Conservation (phyloP, 2,888 invertebrate genomes). For the Polydrusus tereticollis region DNA sequence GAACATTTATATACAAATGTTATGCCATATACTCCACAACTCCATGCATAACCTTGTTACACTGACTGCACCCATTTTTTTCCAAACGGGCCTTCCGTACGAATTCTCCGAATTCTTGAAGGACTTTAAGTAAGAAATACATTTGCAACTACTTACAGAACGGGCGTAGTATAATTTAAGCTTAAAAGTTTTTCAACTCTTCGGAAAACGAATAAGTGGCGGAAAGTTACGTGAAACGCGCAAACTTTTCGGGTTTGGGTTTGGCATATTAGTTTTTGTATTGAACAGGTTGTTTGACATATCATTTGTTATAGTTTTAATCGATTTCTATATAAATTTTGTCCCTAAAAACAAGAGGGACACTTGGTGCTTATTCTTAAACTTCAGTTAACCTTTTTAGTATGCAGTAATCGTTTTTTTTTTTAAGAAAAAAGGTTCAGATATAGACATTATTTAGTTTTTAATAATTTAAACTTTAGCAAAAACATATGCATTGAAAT, state of each 20-base stretch:
- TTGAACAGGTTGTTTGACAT: not conserved
- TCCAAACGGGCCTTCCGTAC: slow-evolving; percentile 14
- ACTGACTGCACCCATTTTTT: slow-evolving; percentile 7
- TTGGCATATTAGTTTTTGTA: not conserved
- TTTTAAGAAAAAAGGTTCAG: no score
- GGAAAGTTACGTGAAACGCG: not conserved
- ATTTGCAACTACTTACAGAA: slow-evolving; percentile 31
- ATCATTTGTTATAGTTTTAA: not conserved
- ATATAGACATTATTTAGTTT: no score
- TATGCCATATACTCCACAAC: no score
- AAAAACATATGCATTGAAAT: no score
- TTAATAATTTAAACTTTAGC: no score
- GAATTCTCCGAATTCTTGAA: slow-evolving; percentile 25
- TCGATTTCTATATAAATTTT: not conserved
- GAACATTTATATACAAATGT: slow-evolving; percentile 24
- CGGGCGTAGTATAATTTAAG: slow-evolving; percentile 26
- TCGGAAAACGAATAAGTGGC: slow-evolving; percentile 14
- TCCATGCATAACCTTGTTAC: no score
- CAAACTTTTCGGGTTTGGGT: not conserved
- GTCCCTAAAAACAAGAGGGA: no score
- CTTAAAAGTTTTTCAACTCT: slow-evolving; percentile 30
- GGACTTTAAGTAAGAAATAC: slow-evolving; percentile 29
- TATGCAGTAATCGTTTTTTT: no score
- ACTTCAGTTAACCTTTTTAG: no score
- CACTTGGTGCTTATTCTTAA: not conserved